Conservation (phyloP, 2,888 invertebrate species). For the Timema cristinae region DNA sequence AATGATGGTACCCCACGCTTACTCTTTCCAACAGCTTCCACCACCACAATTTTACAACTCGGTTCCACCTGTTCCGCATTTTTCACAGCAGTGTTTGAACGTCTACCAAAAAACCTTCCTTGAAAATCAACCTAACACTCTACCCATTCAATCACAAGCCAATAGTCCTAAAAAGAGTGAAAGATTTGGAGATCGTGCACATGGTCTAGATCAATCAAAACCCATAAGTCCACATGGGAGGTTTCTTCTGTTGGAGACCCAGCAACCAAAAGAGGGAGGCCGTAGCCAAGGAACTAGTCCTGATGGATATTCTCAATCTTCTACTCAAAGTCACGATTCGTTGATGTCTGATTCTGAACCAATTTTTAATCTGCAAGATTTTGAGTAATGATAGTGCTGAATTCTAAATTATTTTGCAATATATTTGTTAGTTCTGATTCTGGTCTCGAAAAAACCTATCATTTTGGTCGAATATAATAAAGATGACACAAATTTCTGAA, state of each 20-base stretch:
- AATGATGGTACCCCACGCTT: not conserved
- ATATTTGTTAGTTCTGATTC: too few relatives aligned
- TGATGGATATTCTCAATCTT: not conserved
- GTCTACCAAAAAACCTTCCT: not conserved
- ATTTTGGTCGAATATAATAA: too few relatives aligned
- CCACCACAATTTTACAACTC: not conserved
- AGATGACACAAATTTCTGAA: too few relatives aligned
- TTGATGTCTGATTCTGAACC: not conserved
- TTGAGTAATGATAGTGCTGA: not conserved
- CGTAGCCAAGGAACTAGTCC: not conserved
- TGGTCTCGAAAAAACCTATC: too few relatives aligned
- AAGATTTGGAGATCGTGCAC: not conserved
- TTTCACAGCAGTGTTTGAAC: not conserved
- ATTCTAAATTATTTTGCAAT: too few relatives aligned
- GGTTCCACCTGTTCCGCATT: conserved; percentile 1
- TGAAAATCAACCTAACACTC: not conserved
- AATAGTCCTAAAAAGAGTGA: not conserved
- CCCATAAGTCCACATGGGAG: not conserved
- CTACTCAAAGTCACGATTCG: not conserved
- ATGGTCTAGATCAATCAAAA: not conserved
- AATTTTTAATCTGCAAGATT: conserved; percentile 1
- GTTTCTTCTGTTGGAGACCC: not conserved
- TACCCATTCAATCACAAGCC: not conserved
- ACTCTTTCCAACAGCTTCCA: not conserved
- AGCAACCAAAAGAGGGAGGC: not conserved